Evolutionary conservation across 2,113 vertebrate genomes (phyloP).

Genomic region (Ploceus nigricollis): DNA sequence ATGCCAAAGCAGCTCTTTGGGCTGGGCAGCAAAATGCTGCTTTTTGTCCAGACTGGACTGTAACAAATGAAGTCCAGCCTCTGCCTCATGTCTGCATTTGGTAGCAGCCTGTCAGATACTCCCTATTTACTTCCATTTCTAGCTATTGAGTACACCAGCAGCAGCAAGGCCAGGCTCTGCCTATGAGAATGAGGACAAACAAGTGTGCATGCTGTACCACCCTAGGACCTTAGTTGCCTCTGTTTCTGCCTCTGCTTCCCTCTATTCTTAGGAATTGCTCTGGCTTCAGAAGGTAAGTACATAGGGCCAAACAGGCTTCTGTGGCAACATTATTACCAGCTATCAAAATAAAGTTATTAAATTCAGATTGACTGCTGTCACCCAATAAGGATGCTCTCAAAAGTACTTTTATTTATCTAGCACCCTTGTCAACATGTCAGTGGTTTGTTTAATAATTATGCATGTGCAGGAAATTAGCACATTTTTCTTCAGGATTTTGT

Average conservation of each 20-base stretch:
- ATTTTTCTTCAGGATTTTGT: not conserved
- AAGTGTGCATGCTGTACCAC: accelerated
- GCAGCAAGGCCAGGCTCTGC: not conserved
- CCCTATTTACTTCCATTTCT: not conserved
- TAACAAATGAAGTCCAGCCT: not conserved
- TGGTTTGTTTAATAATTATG: not conserved
- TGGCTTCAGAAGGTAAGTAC: not conserved
- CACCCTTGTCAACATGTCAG: not conserved
- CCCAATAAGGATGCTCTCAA: not conserved
- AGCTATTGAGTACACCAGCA: accelerated
- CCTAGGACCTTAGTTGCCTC: not conserved
- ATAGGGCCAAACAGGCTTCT: not conserved
- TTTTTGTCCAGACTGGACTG: not conserved
- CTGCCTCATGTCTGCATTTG: not conserved
- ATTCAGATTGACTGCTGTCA: not conserved
- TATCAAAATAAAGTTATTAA: not conserved
- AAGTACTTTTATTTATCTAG: not conserved
- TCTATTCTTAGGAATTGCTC: not conserved
- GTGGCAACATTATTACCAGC: not conserved
- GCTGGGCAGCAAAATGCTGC: not conserved
- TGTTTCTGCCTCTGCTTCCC: not conserved
- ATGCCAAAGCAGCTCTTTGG: not conserved
- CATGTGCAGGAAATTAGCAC: not conserved
- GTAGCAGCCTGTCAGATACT: not conserved
- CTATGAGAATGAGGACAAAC: not conserved